Percentiles rank a stretch among this genome's conserved stretches.
These are phyloP conservation scores for Patella caerulea DNA, from an alignment of 2,888 invertebrate genomes.

Conservation along the genomic window DNA sequence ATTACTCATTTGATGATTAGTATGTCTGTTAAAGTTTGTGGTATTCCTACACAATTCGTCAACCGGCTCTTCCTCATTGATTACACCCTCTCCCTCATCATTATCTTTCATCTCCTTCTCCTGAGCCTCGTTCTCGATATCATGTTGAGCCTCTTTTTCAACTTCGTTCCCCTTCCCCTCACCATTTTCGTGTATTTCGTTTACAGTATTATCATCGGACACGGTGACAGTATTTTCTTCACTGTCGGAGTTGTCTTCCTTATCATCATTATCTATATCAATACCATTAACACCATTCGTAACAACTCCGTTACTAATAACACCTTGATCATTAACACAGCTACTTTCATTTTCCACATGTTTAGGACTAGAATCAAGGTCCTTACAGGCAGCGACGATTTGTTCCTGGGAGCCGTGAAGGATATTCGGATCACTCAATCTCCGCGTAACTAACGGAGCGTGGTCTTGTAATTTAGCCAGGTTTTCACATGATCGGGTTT, in stretches of 20 bases:
- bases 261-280: background rate
- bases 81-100: conserved; percentile 1
- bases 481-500: conserved; percentile 90
- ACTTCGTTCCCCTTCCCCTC: background rate
- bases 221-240: background rate
- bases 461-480: conserved; percentile 73
- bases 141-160: background rate
- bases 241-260: background rate
- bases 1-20: conserved; percentile 11
- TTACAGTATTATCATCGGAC: background rate
- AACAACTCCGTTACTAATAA: background rate
- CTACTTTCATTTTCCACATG: conserved; percentile 31
- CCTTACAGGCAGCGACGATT: conserved; percentile 34
- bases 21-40: background rate
- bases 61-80: background rate
- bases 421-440: conserved; percentile 89
- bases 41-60: background rate
- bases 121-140: conserved; percentile 4
- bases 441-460: conserved; percentile 76
- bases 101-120: conserved; percentile 3
- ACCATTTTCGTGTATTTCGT: background rate
- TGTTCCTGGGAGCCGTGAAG: conserved; percentile 22
- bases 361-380: conserved; percentile 32
- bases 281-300: conserved; percentile 15
- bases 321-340: conserved; percentile 12